phyloP scores from a whole-genome alignment of 2,797 vertebrate species.

The Psittacula echo region DNA sequence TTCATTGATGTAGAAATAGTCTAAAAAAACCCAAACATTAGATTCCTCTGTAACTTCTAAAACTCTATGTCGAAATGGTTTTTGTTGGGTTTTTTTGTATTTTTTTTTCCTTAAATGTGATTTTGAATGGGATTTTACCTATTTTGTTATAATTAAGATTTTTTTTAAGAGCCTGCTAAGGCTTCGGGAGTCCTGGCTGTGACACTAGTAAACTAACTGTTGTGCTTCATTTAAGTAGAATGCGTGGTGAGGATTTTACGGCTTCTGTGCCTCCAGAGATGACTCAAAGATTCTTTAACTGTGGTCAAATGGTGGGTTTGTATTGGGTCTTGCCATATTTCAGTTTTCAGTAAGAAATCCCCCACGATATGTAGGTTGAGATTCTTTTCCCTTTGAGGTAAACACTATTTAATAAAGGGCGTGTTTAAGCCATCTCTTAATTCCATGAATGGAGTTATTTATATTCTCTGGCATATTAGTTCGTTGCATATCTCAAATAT shows the following conservation, averaged over 20 bases:
- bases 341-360: neutral
- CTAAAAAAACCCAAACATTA: neutral
- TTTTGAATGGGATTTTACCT: neutral
- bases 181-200: neutral
- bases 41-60: neutral
- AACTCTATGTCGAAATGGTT: neutral
- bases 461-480: neutral
- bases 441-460: neutral
- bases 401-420: neutral
- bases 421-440: neutral
- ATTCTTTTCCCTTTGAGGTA: neutral
- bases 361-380: neutral
- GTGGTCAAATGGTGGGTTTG: neutral
- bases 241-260: neutral
- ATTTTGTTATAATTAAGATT: neutral
- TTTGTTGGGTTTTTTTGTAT: neutral
- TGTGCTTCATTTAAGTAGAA: neutral
- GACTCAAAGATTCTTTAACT: neutral
- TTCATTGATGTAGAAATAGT: neutral
- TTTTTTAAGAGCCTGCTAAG: neutral
- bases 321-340: neutral
- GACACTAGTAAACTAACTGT: neutral
- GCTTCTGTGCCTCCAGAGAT: neutral
- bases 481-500: neutral
- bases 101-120: neutral